phyloP scores from a whole-genome alignment of 2,888 invertebrate species.

The Xiphydria camelus region DNA sequence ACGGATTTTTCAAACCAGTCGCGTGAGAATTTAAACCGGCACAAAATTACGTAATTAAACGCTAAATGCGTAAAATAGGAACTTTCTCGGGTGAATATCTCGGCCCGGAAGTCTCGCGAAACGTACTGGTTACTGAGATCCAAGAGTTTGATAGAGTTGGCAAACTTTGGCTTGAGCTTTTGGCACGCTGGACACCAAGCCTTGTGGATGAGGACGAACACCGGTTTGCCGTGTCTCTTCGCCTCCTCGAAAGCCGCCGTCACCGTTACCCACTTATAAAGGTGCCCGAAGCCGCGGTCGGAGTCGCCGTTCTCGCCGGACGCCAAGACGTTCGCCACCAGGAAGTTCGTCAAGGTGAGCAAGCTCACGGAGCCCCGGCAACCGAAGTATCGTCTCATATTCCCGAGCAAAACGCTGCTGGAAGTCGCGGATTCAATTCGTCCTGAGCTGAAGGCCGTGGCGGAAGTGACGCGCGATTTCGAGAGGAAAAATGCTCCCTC shows the following conservation, averaged over 20 bases:
- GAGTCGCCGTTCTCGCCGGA: constrained; percentile 9
- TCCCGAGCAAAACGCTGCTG: not conserved
- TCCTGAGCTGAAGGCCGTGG: not conserved
- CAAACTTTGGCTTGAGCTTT: constrained; percentile 67
- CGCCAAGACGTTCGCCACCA: constrained; percentile 15
- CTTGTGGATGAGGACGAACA: constrained; percentile 71
- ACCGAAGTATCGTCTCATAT: constrained; percentile 26
- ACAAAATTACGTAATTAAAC: too few relatives aligned
- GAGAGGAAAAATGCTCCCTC: too few relatives aligned
- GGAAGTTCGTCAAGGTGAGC: constrained; percentile 22
- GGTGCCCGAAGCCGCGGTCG: constrained; percentile 29
- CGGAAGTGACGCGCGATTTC: not conserved
- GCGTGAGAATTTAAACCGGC: too few relatives aligned
- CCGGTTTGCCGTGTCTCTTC: constrained; percentile 57
- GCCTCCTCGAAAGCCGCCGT: constrained; percentile 36
- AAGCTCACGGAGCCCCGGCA: constrained; percentile 26
- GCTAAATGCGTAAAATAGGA: too few relatives aligned
- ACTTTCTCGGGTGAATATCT: too few relatives aligned
- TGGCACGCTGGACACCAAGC: constrained; percentile 70
- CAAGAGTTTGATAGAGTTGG: constrained; percentile 62
- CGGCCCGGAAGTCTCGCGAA: too few relatives aligned
- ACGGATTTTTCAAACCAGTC: too few relatives aligned
- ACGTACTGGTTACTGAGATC: constrained; percentile 59
- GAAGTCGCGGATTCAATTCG: not conserved
- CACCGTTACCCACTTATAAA: constrained; percentile 38